phyloP scores from a whole-genome alignment of 2,113 vertebrate species.

The Oncorhynchus tshawytscha region DNA sequence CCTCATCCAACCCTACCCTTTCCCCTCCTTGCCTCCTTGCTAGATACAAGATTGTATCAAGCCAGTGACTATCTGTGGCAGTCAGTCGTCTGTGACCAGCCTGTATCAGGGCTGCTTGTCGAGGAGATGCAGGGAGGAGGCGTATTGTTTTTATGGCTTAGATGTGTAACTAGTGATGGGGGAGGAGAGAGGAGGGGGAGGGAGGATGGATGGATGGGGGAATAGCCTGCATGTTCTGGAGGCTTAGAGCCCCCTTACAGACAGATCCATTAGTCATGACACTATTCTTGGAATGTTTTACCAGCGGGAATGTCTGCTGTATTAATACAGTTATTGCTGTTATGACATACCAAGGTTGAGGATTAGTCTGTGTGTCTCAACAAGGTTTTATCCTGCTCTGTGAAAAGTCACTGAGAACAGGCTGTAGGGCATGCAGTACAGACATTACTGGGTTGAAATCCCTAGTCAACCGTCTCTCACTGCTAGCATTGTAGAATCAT shows the following conservation, averaged over 20 bases:
- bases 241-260: conserved; percentile 19
- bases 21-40: background rate
- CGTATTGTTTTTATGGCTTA: conserved; percentile 8
- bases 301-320: conserved; percentile 15
- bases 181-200: background rate
- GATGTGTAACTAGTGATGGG: conserved; percentile 38
- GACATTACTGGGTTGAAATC: conserved; percentile 14
- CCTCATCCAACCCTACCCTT: background rate
- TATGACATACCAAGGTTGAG: conserved; percentile 23
- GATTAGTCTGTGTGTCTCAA: conserved; percentile 27
- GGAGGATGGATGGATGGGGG: background rate
- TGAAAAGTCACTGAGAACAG: conserved; percentile 27
- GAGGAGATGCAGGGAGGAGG: background rate
- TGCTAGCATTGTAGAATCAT: background rate
- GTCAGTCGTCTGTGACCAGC: conserved; percentile 19
- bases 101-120: conserved; percentile 14
- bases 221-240: conserved; percentile 16
- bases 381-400: conserved; percentile 36
- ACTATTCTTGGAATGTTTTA: conserved; percentile 54
- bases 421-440: conserved; percentile 4
- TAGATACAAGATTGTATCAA: conserved; percentile 41
- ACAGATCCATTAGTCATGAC: conserved; percentile 25
- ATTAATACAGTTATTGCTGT: conserved; percentile 15
- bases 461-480: background rate
- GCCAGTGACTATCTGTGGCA: conserved; percentile 21